Evolutionary conservation across 2,888 invertebrate genomes (phyloP), one percentile per base, ranked within the genome.

Genomic region (Cyrtodaria siliqua): DNA sequence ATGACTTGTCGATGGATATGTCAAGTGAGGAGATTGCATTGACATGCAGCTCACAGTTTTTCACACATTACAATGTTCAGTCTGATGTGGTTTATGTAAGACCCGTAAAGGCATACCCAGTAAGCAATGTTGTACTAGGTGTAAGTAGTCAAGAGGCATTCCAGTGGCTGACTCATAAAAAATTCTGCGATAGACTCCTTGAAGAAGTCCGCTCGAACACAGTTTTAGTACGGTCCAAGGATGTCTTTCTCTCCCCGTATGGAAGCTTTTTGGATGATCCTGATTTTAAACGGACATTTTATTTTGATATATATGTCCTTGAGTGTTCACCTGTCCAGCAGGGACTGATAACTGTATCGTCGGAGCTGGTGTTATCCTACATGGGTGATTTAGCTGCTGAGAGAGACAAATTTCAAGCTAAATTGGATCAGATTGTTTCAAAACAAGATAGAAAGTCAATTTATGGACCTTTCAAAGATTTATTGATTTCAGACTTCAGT

Each of bases 271-370:
- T 86, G 2, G 68, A 86, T 40, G 87, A 89, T 69, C 50, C 72
- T 44, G 61, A 70, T 33, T 89, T 89, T 67, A 81, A 87, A 24
- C 33, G 69, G 24, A 49, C 73, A 2, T 89, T 84, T 82, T 90
- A 83, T 77, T 84, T 82, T 66, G 81, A 87, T 40, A 86, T 89
- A 55, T 83, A 79, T 75, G 83, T 86, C 0, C 78, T 89, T 12
- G 89, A 89, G 63, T 89, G 88, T 74, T 83, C 84, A 20, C 91
- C 91, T 8, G 74, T 91, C 27, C 73, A 86, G 27, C 86, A 88
- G 38, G 91, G 90, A 1, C 40, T 84, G 14, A 71, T 91, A 26
- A 83, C 87, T 6, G 71, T 73, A 4, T 80, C 81, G 18, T 89
- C 91, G 33, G 89, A 89, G 62, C 73, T 91, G 12, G 81, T 90